Percentiles rank a stretch among this genome's conserved stretches.
These are phyloP conservation scores for Copidosoma aretas DNA, from an alignment of 2,888 invertebrate species.

Conservation along the genomic window DNA sequence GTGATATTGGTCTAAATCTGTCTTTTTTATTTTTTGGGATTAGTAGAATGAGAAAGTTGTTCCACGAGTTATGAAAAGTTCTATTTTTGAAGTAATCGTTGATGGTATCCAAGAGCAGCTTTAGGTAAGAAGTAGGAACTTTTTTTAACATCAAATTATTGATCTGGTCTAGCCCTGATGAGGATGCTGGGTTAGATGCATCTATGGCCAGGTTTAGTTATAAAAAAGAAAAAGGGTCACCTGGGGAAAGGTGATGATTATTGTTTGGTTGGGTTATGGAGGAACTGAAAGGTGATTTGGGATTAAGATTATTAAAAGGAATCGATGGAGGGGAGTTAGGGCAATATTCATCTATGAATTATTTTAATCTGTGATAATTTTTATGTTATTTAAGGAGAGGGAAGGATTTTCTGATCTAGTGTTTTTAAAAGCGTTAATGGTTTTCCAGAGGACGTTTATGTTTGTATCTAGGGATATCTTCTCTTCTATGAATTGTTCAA, in stretches of 20 bases:
- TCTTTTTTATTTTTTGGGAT: background rate
- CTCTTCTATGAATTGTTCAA: background rate
- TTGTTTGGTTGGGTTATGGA: too few relatives aligned
- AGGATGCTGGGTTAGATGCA: background rate
- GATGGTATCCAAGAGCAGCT: background rate
- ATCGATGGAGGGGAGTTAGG: background rate
- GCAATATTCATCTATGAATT: background rate
- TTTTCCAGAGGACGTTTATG: background rate
- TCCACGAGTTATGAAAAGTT: background rate
- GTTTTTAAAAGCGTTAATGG: background rate
- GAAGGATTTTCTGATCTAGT: background rate
- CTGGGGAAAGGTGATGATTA: background rate
- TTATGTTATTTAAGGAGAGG: background rate
- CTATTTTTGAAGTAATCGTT: background rate
- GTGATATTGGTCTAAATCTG: conserved; percentile 2
- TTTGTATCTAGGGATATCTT: background rate
- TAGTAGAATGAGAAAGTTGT: background rate
- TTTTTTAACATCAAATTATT: conserved; percentile 3
- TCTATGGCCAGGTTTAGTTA: conserved; percentile 2
- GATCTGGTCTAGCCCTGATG: conserved; percentile 9
- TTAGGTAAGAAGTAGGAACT: background rate
- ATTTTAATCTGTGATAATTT: background rate
- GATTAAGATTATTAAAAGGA: too few relatives aligned
- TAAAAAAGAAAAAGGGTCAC: background rate
- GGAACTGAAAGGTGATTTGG: too few relatives aligned